phyloP scores from a whole-genome alignment of 1,140 invertebrate genomes.

The Psilanteris sp. region DNA sequence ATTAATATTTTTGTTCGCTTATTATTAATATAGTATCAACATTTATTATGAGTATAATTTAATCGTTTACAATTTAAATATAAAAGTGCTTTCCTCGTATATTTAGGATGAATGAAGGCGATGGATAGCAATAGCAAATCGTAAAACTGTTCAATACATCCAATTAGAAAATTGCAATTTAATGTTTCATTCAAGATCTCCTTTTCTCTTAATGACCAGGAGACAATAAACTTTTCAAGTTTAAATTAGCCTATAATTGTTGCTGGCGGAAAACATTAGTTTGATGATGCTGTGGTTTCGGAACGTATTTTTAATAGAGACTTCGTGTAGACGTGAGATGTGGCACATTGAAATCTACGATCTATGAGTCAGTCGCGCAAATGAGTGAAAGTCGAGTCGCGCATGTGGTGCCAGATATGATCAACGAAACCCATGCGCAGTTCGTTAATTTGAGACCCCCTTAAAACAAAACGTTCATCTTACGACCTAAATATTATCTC shows the following conservation, averaged over 20 bases:
- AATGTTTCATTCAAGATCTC: too few relatives aligned
- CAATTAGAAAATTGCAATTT: too few relatives aligned
- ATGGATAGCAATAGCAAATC: too few relatives aligned
- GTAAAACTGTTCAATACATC: too few relatives aligned
- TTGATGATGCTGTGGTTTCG: background rate
- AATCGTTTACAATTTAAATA: too few relatives aligned
- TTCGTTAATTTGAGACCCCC: slow-evolving; percentile 40
- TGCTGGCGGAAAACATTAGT: slow-evolving; percentile 19
- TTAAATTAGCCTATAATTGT: slow-evolving; percentile 34
- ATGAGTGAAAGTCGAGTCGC: slow-evolving; percentile 53
- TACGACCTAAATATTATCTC: too few relatives aligned
- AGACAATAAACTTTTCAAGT: background rate
- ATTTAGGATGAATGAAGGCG: too few relatives aligned
- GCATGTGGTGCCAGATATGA: slow-evolving; percentile 34
- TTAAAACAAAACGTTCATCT: slow-evolving; percentile 1
- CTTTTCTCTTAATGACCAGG: too few relatives aligned
- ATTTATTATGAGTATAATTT: too few relatives aligned
- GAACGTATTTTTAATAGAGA: slow-evolving; percentile 31
- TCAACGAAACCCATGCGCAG: slow-evolving; percentile 24
- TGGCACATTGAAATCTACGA: slow-evolving; percentile 53
- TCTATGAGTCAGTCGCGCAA: slow-evolving; percentile 54
- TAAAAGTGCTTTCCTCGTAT: too few relatives aligned
- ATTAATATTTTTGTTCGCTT: too few relatives aligned
- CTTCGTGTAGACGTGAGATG: slow-evolving; percentile 40
- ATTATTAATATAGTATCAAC: too few relatives aligned